Conservation (phyloP, 2,113 vertebrate genomes). For the Ceratotherium simum region DNA sequence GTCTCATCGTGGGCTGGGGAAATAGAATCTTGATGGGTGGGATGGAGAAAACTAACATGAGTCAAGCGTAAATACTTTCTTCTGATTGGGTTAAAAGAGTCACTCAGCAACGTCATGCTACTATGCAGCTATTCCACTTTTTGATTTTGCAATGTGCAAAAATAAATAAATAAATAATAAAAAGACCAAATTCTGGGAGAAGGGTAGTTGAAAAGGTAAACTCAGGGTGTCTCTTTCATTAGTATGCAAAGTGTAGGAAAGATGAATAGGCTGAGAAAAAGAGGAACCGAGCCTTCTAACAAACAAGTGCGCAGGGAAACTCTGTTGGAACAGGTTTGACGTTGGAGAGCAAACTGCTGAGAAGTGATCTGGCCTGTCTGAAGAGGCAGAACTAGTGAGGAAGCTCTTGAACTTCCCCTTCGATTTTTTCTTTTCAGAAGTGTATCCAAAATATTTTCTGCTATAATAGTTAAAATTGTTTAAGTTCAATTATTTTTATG, state of each 20-base stretch:
- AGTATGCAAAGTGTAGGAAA: background rate
- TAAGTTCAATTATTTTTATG: background rate
- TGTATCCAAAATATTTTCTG: background rate
- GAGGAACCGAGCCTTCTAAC: background rate
- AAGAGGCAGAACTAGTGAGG: background rate
- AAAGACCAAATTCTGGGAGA: background rate
- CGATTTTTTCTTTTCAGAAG: background rate
- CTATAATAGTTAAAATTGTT: background rate
- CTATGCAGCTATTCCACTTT: background rate
- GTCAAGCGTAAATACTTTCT: background rate
- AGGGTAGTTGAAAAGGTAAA: constrained; percentile 1
- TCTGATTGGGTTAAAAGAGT: background rate
- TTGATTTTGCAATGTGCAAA: background rate
- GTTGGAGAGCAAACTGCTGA: background rate
- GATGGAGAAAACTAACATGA: background rate
- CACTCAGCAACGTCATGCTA: background rate
- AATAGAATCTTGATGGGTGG: background rate
- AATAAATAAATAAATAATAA: background rate
- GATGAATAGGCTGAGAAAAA: background rate
- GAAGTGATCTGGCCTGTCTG: background rate
- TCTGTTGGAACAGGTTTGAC: background rate
- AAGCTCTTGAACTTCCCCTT: background rate
- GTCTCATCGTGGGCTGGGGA: background rate
- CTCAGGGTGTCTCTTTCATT: background rate
- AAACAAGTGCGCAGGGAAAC: background rate